These are phyloP conservation scores for Drosophila nr. medialis DNA, from an alignment of 2,888 invertebrate genomes.

Conservation along the genomic window DNA sequence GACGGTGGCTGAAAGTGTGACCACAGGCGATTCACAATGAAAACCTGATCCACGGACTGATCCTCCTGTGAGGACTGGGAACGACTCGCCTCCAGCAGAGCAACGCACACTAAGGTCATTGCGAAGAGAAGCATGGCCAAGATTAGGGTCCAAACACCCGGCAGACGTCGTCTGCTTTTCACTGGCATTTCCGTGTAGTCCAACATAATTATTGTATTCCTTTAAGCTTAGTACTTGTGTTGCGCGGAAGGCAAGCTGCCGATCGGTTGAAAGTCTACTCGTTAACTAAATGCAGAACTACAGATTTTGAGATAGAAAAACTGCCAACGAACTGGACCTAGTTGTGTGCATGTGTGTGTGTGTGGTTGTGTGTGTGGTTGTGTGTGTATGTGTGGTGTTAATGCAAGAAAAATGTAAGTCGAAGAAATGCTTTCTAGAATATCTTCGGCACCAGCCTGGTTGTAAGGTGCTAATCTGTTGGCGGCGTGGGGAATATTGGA, in stretches of 20 bases:
- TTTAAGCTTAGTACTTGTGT: conserved; percentile 28
- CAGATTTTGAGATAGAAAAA: conserved; percentile 53
- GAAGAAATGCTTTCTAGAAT: conserved; percentile 67
- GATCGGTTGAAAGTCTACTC: conserved; percentile 43
- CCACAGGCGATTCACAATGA: conserved; percentile 63
- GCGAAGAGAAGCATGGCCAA: conserved; percentile 51
- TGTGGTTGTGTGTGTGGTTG: conserved; percentile 7
- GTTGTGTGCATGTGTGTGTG: background rate
- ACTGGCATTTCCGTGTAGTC: conserved; percentile 61
- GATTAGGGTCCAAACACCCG: conserved; percentile 58
- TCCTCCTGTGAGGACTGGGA: conserved; percentile 12
- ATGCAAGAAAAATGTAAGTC: conserved; percentile 57
- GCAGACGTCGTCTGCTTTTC: conserved; percentile 35
- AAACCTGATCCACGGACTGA: conserved; percentile 30
- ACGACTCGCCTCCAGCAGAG: conserved; percentile 49
- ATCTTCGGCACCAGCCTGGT: conserved; percentile 44
- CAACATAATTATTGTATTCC: conserved; percentile 44
- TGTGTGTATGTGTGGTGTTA: conserved; percentile 59
- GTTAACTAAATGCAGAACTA: conserved; percentile 51
- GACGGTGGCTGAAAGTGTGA: conserved; percentile 28
- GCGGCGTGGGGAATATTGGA: conserved; percentile 60
- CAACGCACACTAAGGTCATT: conserved; percentile 50
- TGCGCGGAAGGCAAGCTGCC: conserved; percentile 43
- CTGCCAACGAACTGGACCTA: conserved; percentile 22
- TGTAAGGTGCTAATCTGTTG: conserved; percentile 69